phyloP scores from a whole-genome alignment of 2,113 vertebrate species.

The Carollia perspicillata region DNA sequence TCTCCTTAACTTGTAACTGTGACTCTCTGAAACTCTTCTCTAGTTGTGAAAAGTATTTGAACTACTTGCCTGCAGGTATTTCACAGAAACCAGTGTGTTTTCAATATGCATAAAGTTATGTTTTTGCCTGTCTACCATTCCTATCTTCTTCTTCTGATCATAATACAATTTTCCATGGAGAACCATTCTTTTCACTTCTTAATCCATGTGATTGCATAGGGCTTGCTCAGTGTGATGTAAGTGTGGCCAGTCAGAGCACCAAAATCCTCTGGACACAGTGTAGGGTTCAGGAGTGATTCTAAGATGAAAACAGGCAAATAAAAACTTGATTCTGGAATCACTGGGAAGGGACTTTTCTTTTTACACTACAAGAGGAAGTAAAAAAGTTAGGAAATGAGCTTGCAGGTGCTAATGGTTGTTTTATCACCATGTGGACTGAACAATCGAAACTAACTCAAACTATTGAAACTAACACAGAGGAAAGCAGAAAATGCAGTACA shows the following conservation, averaged over 20 bases:
- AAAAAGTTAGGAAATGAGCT: background rate
- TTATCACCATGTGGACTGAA: background rate
- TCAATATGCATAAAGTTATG: background rate
- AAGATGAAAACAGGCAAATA: background rate
- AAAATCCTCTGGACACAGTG: background rate
- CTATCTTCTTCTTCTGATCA: background rate
- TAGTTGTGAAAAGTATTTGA: background rate
- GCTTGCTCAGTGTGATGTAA: background rate
- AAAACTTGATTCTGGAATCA: constrained; percentile 8
- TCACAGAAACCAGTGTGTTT: background rate
- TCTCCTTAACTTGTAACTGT: background rate
- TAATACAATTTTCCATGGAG: background rate
- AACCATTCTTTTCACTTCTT: background rate
- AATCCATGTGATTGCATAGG: background rate
- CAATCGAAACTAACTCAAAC: background rate
- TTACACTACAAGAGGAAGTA: background rate
- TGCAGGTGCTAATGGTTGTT: background rate
- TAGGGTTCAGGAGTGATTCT: background rate
- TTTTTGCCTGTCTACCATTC: background rate
- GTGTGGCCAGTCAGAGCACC: background rate
- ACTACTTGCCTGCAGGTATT: background rate
- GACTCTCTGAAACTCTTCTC: background rate
- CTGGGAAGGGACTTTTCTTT: background rate
- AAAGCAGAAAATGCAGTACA: background rate
- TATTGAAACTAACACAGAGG: background rate